Conservation (phyloP, 2,797 vertebrate species). For the Diplodus puntazzo region DNA sequence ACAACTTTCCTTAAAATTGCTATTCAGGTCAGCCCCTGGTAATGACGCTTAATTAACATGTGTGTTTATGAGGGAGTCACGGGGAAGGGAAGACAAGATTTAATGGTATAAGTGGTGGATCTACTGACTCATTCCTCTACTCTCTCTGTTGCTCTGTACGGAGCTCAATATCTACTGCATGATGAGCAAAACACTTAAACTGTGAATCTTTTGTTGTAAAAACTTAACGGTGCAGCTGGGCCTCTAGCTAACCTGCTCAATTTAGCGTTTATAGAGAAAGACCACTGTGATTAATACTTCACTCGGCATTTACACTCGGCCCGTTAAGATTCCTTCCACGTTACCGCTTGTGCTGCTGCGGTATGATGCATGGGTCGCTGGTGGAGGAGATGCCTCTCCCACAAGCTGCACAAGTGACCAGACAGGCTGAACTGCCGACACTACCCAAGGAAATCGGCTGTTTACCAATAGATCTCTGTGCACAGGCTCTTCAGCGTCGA, state of each 20-base stretch:
- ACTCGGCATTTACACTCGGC: conserved; percentile 17
- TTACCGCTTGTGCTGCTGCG: conserved; percentile 27
- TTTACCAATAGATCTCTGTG: conserved; percentile 37
- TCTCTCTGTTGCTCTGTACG: neutral
- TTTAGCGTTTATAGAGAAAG: conserved; percentile 52
- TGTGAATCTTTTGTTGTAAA: conserved; percentile 45
- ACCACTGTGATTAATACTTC: conserved; percentile 47
- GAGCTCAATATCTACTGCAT: conserved; percentile 36
- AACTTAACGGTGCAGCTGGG: conserved; percentile 29
- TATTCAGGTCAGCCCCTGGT: conserved; percentile 55
- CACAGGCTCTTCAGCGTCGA: conserved; percentile 21
- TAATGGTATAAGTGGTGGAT: conserved; percentile 1
- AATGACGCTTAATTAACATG: conserved; percentile 40
- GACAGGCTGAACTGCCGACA: conserved; percentile 28
- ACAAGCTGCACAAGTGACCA: conserved; percentile 30
- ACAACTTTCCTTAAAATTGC: conserved; percentile 45
- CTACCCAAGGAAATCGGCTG: conserved; percentile 27
- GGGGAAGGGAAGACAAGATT: neutral
- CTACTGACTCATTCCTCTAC: conserved; percentile 17
- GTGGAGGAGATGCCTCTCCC: conserved; percentile 22
- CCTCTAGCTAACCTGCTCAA: conserved; percentile 33
- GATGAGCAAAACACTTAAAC: conserved; percentile 40
- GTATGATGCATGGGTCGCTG: conserved; percentile 45
- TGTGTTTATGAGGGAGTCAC: neutral
- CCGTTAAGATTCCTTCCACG: conserved; percentile 42